Percentiles rank a stretch among this genome's conserved stretches.
phyloP scores from a whole-genome alignment of 2,888 invertebrate species.

The Biston stratarius region DNA sequence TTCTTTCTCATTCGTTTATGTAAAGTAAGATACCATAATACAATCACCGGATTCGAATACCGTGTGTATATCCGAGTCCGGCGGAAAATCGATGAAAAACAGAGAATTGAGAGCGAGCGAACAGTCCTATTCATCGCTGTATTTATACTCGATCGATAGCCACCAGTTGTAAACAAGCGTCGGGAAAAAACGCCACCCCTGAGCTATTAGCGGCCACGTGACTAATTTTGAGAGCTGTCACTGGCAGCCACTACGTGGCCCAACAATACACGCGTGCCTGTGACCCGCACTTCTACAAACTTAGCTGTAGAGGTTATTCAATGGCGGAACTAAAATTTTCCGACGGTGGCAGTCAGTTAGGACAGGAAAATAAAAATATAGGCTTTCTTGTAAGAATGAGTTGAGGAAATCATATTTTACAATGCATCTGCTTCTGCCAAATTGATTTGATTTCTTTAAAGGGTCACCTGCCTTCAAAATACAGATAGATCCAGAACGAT shows the following conservation, averaged over 20 bases:
- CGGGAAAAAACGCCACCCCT: conserved; percentile 76
- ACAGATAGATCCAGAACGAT: conserved; percentile 71
- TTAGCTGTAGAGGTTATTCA: not conserved
- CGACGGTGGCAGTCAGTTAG: not conserved
- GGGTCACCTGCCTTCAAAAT: conserved; percentile 62
- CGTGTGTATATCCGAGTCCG: conserved; percentile 45
- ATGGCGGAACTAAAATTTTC: conserved; percentile 1
- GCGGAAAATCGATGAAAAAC: conserved; percentile 80
- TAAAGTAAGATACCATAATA: not conserved
- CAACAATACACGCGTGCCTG: conserved; percentile 41
- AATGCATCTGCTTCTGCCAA: conserved; percentile 36
- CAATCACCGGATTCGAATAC: not conserved
- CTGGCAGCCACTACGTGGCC: conserved; percentile 76
- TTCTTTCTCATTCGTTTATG: not conserved
- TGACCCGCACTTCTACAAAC: conserved; percentile 36
- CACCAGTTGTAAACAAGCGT: conserved; percentile 83
- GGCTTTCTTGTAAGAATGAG: not conserved
- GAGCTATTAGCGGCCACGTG: conserved; percentile 83
- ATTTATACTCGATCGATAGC: conserved; percentile 80
- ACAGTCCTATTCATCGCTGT: conserved; percentile 69
- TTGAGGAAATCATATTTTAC: not conserved
- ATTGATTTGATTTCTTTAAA: conserved; percentile 23
- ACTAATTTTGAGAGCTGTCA: conserved; percentile 85
- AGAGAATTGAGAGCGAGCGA: conserved; percentile 65
- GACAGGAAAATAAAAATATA: not conserved